phyloP scores from a whole-genome alignment of 2,888 invertebrate genomes.

The Oscheius sp. region DNA sequence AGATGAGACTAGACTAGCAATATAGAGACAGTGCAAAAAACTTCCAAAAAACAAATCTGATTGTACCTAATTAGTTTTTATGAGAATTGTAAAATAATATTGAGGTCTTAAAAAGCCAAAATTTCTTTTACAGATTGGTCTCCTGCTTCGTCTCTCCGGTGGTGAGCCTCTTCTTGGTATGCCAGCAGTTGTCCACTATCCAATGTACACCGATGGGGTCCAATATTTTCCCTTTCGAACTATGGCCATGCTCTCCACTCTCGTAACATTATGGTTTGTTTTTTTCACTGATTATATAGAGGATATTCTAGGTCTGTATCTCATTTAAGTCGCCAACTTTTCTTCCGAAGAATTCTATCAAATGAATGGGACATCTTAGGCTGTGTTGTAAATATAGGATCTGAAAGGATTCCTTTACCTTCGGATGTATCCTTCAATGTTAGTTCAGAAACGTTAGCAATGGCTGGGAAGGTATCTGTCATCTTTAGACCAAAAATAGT shows the following conservation, averaged over 20 bases:
- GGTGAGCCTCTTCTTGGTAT: constrained; percentile 86
- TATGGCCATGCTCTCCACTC: constrained; percentile 88
- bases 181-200: constrained; percentile 85
- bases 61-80: too few species aligned
- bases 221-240: constrained; percentile 96
- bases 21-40: not conserved
- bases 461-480: constrained; percentile 42
- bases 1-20: not conserved
- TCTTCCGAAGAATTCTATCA: constrained; percentile 56
- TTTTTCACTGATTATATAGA: constrained; percentile 82
- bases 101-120: too few species aligned
- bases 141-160: constrained; percentile 81
- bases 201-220: constrained; percentile 76
- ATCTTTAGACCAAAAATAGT: too few species aligned
- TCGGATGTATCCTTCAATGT: constrained; percentile 66
- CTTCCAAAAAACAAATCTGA: not conserved
- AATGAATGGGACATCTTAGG: constrained; percentile 65
- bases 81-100: too few species aligned
- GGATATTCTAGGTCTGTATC: constrained; percentile 72
- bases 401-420: constrained; percentile 65
- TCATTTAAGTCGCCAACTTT: constrained; percentile 54
- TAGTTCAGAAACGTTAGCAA: constrained; percentile 52
- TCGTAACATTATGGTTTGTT: constrained; percentile 85
- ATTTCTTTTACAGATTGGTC: constrained; percentile 60
- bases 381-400: constrained; percentile 67